phyloP scores from a whole-genome alignment of 2,113 vertebrate genomes.

The Pholis gunnellus region DNA sequence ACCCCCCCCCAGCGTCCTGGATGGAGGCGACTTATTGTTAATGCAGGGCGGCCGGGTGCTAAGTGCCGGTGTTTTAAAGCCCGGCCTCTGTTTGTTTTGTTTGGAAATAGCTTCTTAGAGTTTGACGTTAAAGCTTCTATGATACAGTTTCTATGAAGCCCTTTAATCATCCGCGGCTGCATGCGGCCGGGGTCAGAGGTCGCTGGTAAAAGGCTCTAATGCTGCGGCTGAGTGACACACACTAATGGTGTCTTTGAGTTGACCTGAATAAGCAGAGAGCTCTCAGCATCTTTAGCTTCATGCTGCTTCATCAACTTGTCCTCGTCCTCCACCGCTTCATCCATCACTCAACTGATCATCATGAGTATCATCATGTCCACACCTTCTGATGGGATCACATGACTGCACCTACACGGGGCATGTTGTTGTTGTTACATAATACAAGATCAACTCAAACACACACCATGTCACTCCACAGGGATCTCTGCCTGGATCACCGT shows the following conservation, averaged over 20 bases:
- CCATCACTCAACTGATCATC: too few species aligned
- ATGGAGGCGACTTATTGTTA: conserved; percentile 76
- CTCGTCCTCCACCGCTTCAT: background rate
- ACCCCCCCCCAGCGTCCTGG: conserved; percentile 25
- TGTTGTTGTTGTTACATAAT: too few species aligned
- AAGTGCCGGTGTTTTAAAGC: conserved; percentile 69
- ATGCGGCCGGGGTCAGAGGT: conserved; percentile 49
- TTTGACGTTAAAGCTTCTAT: conserved; percentile 51
- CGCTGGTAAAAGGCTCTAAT: conserved; percentile 70
- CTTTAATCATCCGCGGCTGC: conserved; percentile 47
- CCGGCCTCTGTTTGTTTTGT: conserved; percentile 63
- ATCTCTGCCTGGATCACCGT: conserved; percentile 96
- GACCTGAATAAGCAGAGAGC: conserved; percentile 40
- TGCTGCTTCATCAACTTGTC: background rate
- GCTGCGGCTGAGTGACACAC: conserved; percentile 27
- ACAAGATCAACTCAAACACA: too few species aligned
- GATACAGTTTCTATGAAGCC: conserved; percentile 54
- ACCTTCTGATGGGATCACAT: too few species aligned
- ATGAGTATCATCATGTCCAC: too few species aligned
- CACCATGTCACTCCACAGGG: conserved; percentile 76
- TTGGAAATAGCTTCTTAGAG: conserved; percentile 69
- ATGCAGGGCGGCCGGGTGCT: conserved; percentile 63
- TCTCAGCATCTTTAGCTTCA: background rate
- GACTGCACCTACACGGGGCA: too few species aligned
- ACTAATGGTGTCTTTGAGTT: conserved; percentile 53